These are phyloP conservation scores for Eledona agricola DNA, from an alignment of 2,888 invertebrate genomes.

Conservation along the genomic window DNA sequence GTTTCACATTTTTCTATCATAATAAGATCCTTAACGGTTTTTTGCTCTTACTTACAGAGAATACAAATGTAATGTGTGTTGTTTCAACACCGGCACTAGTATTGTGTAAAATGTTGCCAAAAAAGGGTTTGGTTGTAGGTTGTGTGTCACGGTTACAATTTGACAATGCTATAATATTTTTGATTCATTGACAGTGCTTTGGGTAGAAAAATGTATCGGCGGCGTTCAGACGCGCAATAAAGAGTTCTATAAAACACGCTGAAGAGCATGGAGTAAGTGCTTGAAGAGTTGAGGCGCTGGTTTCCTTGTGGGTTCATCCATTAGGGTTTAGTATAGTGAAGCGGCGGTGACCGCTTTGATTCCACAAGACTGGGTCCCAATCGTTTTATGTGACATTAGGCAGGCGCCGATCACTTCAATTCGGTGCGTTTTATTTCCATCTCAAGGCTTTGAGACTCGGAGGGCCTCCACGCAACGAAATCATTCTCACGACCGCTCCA, in stretches of 20 bases:
- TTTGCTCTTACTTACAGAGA: no score
- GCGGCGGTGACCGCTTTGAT: conserved; percentile 34
- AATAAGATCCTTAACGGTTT: no score
- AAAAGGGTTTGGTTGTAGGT: no score
- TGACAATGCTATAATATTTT: no score
- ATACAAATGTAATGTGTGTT: no score
- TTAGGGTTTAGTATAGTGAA: conserved; percentile 25
- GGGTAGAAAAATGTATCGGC: conserved; percentile 13
- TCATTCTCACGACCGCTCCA: no score
- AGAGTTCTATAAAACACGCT: conserved; percentile 44
- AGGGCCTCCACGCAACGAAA: no score
- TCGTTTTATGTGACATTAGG: conserved; percentile 48
- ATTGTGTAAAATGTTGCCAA: no score
- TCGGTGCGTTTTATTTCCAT: conserved; percentile 12
- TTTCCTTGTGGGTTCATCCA: conserved; percentile 13
- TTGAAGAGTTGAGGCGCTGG: conserved; percentile 34
- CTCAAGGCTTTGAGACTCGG: conserved; percentile 11
- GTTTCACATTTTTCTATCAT: no score
- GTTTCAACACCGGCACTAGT: no score
- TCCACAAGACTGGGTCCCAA: conserved; percentile 37
- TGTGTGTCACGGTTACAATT: no score
- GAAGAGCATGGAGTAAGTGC: conserved; percentile 45
- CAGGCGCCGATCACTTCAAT: conserved; percentile 47
- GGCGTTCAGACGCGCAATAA: conserved; percentile 12
- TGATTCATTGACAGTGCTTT: neutral